Percentiles rank a stretch among this genome's conserved stretches.
These are phyloP conservation scores for Okapia johnstoni DNA, from an alignment of 2,113 vertebrate species.

Conservation along the genomic window DNA sequence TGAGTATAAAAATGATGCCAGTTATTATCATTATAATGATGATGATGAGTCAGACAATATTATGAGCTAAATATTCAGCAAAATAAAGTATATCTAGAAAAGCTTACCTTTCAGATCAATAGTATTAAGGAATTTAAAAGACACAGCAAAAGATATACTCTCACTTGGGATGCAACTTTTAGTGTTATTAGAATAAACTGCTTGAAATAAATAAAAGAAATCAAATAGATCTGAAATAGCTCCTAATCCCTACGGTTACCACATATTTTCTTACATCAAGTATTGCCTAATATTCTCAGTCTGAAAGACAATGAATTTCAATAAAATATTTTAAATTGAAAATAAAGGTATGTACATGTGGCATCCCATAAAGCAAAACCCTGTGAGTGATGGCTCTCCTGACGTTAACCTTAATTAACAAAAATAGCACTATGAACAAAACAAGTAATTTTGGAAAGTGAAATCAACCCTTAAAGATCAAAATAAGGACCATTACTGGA, in stretches of 20 bases:
- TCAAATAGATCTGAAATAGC: not conserved
- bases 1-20: not conserved
- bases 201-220: slow-evolving; percentile 37
- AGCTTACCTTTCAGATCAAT: not conserved
- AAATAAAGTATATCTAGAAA: not conserved
- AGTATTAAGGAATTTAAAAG: not conserved
- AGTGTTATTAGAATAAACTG: slow-evolving; percentile 35
- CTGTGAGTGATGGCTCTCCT: not conserved
- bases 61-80: not conserved
- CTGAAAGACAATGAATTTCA: slow-evolving; percentile 31
- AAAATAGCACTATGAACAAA: not conserved
- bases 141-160: not conserved
- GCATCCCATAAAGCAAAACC: not conserved
- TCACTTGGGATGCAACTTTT: not conserved
- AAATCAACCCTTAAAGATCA: not conserved
- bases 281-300: not conserved
- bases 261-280: slow-evolving; percentile 7
- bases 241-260: slow-evolving; percentile 25
- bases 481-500: not conserved
- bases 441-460: not conserved
- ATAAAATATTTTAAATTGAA: slow-evolving; percentile 19
- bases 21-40: not conserved
- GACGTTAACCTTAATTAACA: not conserved
- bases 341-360: not conserved
- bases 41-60: not conserved